These are phyloP conservation scores for Meteorus colon DNA, from an alignment of 2,888 invertebrate genomes.

Conservation along the genomic window DNA sequence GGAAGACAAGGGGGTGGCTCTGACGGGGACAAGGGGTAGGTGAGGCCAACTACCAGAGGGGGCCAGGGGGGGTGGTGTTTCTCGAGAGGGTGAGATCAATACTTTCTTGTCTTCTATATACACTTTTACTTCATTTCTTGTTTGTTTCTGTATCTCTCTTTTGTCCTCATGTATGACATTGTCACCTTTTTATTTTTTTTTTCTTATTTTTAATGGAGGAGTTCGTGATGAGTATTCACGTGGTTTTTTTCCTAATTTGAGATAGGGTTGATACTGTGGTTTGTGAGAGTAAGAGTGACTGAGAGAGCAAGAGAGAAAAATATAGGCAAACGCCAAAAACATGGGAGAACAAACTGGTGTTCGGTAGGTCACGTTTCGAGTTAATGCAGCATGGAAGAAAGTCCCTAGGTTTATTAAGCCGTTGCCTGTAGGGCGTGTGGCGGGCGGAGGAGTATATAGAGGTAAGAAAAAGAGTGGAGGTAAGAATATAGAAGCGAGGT, in stretches of 20 bases:
- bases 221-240: not conserved
- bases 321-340: slow-evolving; percentile 44
- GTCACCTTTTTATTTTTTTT: slow-evolving; percentile 26
- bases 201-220: slow-evolving; percentile 3
- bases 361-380: slow-evolving; percentile 65
- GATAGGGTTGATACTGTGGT: not conserved
- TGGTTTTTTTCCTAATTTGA: not conserved
- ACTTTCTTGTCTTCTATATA: slow-evolving; percentile 69
- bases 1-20: slow-evolving; percentile 68
- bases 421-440: slow-evolving; percentile 54
- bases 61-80: slow-evolving; percentile 61
- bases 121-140: slow-evolving; percentile 44
- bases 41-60: slow-evolving; percentile 65
- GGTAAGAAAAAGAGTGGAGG: not conserved
- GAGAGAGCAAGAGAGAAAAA: slow-evolving; percentile 39
- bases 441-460: not conserved
- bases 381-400: slow-evolving; percentile 69
- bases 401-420: slow-evolving; percentile 67
- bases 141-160: slow-evolving; percentile 32
- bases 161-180: slow-evolving; percentile 23
- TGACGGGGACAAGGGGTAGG: slow-evolving; percentile 55
- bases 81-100: slow-evolving; percentile 71
- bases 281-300: slow-evolving; percentile 16
- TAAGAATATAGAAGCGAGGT: slow-evolving; percentile 44
- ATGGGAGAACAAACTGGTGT: slow-evolving; percentile 46